Evolutionary conservation across 2,888 invertebrate species (phyloP).

Genomic region (Ochropacha duplaris): DNA sequence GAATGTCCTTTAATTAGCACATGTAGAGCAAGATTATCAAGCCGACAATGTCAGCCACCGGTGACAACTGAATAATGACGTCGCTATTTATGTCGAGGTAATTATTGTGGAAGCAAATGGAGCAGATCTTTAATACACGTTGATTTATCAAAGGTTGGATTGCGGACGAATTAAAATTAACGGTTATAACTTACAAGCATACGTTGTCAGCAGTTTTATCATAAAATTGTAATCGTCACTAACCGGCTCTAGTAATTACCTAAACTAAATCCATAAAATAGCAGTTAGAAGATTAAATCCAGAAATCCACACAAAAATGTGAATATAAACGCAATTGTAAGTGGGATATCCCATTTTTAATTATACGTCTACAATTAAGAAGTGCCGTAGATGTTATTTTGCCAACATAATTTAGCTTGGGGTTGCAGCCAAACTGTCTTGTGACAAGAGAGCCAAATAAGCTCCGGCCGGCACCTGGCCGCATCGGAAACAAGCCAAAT

Average conservation of each 20-base stretch:
- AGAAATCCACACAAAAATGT: too few relatives aligned
- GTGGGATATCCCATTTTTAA: not conserved
- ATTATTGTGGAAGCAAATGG: conserved; percentile 40
- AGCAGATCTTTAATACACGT: conserved; percentile 1
- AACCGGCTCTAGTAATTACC: too few relatives aligned
- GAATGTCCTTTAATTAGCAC: conserved; percentile 77
- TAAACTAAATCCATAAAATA: not conserved
- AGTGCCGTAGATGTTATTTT: conserved; percentile 20
- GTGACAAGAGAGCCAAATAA: conserved; percentile 49
- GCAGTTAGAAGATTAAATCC: too few relatives aligned
- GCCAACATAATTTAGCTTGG: conserved; percentile 45
- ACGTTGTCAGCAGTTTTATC: not conserved
- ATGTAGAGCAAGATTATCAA: conserved; percentile 74
- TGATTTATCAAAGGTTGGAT: conserved; percentile 12
- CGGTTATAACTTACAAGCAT: not conserved
- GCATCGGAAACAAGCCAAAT: conserved; percentile 44
- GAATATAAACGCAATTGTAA: too few relatives aligned
- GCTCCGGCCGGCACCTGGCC: conserved; percentile 50
- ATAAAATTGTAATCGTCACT: not conserved
- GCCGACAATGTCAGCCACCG: conserved; percentile 55
- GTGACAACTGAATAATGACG: conserved; percentile 74
- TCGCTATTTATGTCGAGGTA: conserved; percentile 45
- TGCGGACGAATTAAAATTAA: conserved; percentile 22
- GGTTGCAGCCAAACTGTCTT: conserved; percentile 51
- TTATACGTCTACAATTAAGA: conserved; percentile 2